Evolutionary conservation across 2,888 invertebrate genomes (phyloP).

Genomic region (Tupiocoris notatus): DNA sequence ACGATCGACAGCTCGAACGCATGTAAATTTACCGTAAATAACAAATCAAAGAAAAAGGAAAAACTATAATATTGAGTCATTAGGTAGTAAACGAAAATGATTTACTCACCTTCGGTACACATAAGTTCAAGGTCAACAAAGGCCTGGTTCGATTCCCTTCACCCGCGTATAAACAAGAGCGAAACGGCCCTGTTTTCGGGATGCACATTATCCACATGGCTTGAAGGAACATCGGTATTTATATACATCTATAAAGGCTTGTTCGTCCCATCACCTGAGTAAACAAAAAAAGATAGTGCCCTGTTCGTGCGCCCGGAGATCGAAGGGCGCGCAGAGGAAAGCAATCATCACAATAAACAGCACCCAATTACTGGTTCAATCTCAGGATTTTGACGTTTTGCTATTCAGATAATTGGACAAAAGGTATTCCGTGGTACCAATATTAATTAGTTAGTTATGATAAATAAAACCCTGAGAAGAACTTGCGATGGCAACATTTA

Average conservation of each 20-base stretch:
- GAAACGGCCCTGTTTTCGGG: background rate
- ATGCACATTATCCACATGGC: background rate
- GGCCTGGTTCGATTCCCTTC: background rate
- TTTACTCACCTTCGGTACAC: no score
- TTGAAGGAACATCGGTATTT: background rate
- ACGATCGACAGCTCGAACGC: no score
- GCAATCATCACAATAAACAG: background rate
- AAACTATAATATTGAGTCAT: no score
- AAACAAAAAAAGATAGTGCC: background rate
- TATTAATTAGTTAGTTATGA: no score
- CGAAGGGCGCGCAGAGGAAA: background rate
- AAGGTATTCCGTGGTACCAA: no score
- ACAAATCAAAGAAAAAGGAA: no score
- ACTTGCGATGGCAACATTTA: background rate
- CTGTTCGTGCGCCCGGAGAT: background rate
- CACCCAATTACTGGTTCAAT: background rate
- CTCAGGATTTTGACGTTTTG: background rate
- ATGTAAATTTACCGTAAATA: no score
- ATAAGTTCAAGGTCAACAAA: background rate
- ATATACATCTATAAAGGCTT: background rate
- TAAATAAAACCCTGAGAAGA: no score
- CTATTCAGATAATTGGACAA: no score
- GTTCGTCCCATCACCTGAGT: background rate
- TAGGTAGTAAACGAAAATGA: no score
- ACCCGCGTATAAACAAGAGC: background rate